A percentile compares a stretch with the other conserved stretches of the same genome.
Conservation (phyloP, 2,113 vertebrate species). For the Hippocampus mohnikei region DNA sequence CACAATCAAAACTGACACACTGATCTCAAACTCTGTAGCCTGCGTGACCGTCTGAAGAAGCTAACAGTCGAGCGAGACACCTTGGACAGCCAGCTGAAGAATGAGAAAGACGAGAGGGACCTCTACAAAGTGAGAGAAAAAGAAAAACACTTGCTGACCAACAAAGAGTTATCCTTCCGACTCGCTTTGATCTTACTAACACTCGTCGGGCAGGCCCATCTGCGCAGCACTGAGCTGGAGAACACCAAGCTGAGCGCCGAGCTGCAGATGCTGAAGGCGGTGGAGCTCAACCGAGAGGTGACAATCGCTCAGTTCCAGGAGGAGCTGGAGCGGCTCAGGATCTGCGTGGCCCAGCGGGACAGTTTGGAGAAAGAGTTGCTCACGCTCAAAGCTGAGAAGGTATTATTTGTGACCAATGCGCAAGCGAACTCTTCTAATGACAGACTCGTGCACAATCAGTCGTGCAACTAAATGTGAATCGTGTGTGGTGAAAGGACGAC, state of each 20-base stretch:
- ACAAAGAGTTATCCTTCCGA: not conserved
- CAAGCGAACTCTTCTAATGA: not conserved
- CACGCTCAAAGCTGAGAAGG: slow-evolving; percentile 77
- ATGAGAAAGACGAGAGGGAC: slow-evolving; percentile 94
- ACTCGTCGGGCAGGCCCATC: slow-evolving; percentile 75
- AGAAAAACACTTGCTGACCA: not conserved
- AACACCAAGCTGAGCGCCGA: slow-evolving; percentile 92
- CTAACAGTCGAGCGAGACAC: slow-evolving; percentile 81
- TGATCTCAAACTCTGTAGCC: slow-evolving; percentile 62
- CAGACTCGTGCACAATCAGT: not conserved
- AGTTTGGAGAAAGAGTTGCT: slow-evolving; percentile 79
- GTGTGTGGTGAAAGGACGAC: too few species aligned
- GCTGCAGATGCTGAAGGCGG: slow-evolving; percentile 90
- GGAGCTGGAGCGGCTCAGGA: slow-evolving; percentile 83
- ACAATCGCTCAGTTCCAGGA: slow-evolving; percentile 91
- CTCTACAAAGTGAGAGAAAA: slow-evolving; percentile 81
- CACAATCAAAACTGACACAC: too few species aligned
- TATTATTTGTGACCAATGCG: slow-evolving; percentile 28
- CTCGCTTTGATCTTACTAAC: not conserved
- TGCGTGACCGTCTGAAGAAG: slow-evolving; percentile 89
- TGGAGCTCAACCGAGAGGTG: slow-evolving; percentile 89
- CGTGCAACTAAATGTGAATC: too few species aligned
- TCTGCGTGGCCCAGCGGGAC: slow-evolving; percentile 81
- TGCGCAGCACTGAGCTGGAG: slow-evolving; percentile 95
- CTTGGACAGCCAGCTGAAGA: slow-evolving; percentile 87